These are phyloP conservation scores for Tipula unca DNA, from an alignment of 2,888 invertebrate genomes.

Conservation along the genomic window DNA sequence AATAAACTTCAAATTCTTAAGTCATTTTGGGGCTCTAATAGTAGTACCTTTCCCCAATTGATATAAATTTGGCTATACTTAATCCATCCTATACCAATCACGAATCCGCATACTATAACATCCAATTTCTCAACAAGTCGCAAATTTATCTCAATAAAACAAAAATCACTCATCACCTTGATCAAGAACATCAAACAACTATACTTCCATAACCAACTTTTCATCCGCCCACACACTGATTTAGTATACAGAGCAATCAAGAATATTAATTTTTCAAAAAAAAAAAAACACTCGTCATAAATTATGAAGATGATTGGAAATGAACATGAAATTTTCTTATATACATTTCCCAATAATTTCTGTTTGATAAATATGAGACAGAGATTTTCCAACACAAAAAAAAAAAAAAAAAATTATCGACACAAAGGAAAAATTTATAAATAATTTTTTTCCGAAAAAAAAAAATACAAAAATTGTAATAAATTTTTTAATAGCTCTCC, in stretches of 20 bases:
- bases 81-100: too few relatives aligned
- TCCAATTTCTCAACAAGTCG: too few relatives aligned
- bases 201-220: neutral
- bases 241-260: neutral
- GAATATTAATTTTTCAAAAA: neutral
- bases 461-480: neutral
- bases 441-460: neutral
- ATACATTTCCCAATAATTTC: neutral
- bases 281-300: neutral
- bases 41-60: too few relatives aligned
- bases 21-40: too few relatives aligned
- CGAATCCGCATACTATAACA: too few relatives aligned
- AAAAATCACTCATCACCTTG: neutral
- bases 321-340: neutral
- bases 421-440: neutral
- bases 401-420: neutral
- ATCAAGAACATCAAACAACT: neutral
- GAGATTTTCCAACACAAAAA: neutral
- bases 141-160: neutral
- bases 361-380: neutral
- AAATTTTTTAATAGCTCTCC: neutral
- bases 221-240: neutral
- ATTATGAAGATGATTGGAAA: neutral
- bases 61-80: too few relatives aligned
- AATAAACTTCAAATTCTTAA: too few relatives aligned